These are phyloP conservation scores for Resseliella maxima DNA, from an alignment of 2,888 invertebrate species.

Conservation along the genomic window DNA sequence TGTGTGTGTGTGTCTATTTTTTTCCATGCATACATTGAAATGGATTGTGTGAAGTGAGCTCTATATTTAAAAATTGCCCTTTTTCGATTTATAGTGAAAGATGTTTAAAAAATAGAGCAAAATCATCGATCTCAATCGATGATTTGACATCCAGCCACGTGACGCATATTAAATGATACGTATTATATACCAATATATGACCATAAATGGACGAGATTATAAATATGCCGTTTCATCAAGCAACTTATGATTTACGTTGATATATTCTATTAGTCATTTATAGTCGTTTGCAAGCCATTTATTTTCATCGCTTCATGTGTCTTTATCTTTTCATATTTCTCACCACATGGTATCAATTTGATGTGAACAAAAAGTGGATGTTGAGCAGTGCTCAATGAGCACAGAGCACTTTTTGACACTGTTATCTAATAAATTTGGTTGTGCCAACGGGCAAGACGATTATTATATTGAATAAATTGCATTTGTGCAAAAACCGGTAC, in stretches of 20 bases:
- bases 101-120: not conserved
- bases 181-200: not conserved
- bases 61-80: not conserved
- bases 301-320: not conserved
- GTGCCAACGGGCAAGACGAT: too few species aligned
- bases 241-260: not conserved
- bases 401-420: too few species aligned
- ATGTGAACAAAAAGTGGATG: not conserved
- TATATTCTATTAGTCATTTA: not conserved
- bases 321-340: not conserved
- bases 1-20: not conserved
- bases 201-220: slow-evolving; percentile 17
- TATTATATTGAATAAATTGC: not conserved
- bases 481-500: not conserved
- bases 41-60: not conserved
- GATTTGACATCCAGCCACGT: not conserved
- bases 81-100: not conserved
- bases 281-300: slow-evolving; percentile 6
- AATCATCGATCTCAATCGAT: not conserved
- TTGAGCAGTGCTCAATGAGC: too few species aligned
- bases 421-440: not conserved
- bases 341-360: not conserved
- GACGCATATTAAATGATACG: not conserved
- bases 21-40: slow-evolving; percentile 1
- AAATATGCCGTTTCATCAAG: slow-evolving; percentile 23